Conservation (phyloP, 2,113 vertebrate genomes). For the Clinocottus analis region DNA sequence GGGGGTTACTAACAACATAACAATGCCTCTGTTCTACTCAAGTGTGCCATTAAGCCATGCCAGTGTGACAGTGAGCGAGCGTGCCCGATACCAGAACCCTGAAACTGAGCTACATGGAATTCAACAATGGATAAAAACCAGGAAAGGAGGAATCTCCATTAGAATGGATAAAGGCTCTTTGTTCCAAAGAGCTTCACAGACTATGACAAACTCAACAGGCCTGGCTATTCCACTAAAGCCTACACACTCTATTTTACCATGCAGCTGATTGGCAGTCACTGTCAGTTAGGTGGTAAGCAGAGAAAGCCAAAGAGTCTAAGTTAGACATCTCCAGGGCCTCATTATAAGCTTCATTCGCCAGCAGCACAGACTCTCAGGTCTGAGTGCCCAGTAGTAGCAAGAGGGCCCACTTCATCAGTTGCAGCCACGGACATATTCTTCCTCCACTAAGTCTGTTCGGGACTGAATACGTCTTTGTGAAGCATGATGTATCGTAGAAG, state of each 20-base stretch:
- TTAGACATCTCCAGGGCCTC: conserved; percentile 63
- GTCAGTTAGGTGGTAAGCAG: conserved; percentile 49
- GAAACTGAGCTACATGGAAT: background rate
- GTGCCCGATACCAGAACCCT: background rate
- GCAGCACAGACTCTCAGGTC: conserved; percentile 56
- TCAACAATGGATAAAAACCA: conserved; percentile 12
- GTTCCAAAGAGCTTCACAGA: conserved; percentile 12
- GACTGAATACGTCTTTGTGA: conserved; percentile 53
- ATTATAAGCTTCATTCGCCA: conserved; percentile 57
- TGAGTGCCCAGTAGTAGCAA: conserved; percentile 63
- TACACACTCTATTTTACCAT: conserved; percentile 25
- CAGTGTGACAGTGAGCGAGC: background rate
- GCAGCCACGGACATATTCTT: conserved; percentile 51
- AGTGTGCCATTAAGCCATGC: background rate
- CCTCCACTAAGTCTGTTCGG: conserved; percentile 32
- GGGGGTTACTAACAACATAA: background rate
- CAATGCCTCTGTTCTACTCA: background rate
- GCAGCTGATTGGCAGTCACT: conserved; percentile 54
- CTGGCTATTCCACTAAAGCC: conserved; percentile 10
- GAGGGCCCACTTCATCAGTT: conserved; percentile 62
- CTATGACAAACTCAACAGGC: conserved; percentile 6
- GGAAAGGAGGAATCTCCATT: conserved; percentile 45
- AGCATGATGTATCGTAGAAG: conserved; percentile 38
- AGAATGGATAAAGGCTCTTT: conserved; percentile 40
- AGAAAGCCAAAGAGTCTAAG: conserved; percentile 38